Conservation (phyloP, 2,113 vertebrate species). For the Potamarius usumacintae region DNA sequence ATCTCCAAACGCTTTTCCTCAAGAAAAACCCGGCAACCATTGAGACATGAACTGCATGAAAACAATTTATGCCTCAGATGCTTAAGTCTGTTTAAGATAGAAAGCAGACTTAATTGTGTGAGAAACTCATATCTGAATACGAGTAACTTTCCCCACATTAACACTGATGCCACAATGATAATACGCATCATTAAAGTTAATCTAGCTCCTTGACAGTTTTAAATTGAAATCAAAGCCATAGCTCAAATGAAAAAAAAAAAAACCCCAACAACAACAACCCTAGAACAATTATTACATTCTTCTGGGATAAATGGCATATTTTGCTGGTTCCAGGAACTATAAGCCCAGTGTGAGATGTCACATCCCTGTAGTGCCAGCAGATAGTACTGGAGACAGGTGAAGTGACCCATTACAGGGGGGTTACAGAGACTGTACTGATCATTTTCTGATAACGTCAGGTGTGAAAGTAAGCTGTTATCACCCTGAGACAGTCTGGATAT, state of each 20-base stretch:
- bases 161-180: background rate
- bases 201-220: background rate
- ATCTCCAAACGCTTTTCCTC: background rate
- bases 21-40: background rate
- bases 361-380: slow-evolving; percentile 4
- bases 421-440: slow-evolving; percentile 7
- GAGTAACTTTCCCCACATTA: background rate
- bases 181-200: background rate
- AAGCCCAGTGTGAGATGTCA: slow-evolving; percentile 13
- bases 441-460: slow-evolving; percentile 37
- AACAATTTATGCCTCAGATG: background rate
- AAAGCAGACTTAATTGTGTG: background rate
- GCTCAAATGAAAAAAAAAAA: background rate
- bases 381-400: slow-evolving; percentile 10
- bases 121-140: background rate
- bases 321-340: background rate
- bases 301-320: background rate
- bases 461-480: slow-evolving; percentile 9
- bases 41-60: background rate
- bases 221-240: background rate
- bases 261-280: no score
- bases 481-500: slow-evolving; percentile 23
- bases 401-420: background rate
- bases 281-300: background rate
- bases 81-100: background rate